These are phyloP conservation scores for Drosophila seclusa DNA, from an alignment of 2,888 invertebrate species.

Conservation along the genomic window DNA sequence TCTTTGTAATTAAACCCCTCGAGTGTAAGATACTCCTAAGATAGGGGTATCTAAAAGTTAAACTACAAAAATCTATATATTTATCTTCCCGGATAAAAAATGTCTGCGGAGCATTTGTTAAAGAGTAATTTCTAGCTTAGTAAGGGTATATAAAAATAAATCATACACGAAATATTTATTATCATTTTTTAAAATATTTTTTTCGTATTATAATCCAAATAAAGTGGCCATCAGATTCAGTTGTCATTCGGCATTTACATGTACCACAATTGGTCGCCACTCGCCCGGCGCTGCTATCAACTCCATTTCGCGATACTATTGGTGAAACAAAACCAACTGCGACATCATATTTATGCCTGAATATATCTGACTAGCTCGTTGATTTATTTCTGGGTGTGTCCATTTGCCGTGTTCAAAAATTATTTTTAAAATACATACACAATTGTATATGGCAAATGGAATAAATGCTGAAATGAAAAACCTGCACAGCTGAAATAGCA, in stretches of 20 bases:
- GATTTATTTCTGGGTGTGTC: conserved; percentile 64
- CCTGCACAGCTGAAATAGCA: conserved; percentile 31
- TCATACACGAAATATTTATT: neutral
- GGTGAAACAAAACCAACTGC: conserved; percentile 17
- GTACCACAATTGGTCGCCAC: conserved; percentile 11
- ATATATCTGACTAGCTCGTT: conserved; percentile 33
- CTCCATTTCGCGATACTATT: conserved; percentile 44
- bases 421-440: conserved; percentile 67
- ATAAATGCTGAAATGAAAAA: conserved; percentile 62
- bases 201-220: conserved; percentile 33
- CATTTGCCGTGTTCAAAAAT: conserved; percentile 62
- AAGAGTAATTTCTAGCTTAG: neutral
- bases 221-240: conserved; percentile 56
- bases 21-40: neutral
- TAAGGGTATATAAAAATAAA: neutral
- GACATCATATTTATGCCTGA: conserved; percentile 34
- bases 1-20: neutral
- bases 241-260: conserved; percentile 36
- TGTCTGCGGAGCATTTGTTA: neutral
- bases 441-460: conserved; percentile 37
- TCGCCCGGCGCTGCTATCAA: conserved; percentile 8
- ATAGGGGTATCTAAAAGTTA: neutral
- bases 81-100: neutral
- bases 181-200: neutral
- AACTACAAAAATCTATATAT: neutral